phyloP scores from a whole-genome alignment of 2,888 invertebrate genomes.

The Hirtodrosophila duncani region DNA sequence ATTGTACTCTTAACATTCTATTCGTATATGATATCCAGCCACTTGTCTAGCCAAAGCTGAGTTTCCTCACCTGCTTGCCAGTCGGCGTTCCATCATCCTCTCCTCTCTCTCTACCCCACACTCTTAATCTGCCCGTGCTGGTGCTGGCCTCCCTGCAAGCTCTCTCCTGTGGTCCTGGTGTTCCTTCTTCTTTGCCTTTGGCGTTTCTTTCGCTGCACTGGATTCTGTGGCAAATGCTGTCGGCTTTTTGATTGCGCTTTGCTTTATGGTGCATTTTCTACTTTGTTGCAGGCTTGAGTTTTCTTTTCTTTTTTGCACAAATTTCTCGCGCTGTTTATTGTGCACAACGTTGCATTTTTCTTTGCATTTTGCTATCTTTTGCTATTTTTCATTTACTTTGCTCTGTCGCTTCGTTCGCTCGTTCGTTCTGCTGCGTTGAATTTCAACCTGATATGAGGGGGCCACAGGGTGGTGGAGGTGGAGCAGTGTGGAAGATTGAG shows the following conservation, averaged over 20 bases:
- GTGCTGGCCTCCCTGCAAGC: no score
- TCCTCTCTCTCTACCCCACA: background rate
- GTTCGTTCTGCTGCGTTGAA: conserved; percentile 71
- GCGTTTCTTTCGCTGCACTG: conserved; percentile 21
- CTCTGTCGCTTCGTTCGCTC: conserved; percentile 47
- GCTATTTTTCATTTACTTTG: conserved; percentile 53
- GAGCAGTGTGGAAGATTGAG: conserved; percentile 48
- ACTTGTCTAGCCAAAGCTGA: conserved; percentile 27
- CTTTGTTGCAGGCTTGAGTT: no score
- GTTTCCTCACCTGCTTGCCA: background rate
- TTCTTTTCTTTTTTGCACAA: conserved; percentile 42
- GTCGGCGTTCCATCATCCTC: background rate
- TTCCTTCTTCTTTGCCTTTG: background rate
- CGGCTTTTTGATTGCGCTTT: conserved; percentile 10
- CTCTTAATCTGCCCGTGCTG: background rate
- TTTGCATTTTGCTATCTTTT: conserved; percentile 43
- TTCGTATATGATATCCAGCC: conserved; percentile 31
- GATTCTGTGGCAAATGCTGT: conserved; percentile 25
- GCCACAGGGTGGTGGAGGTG: background rate
- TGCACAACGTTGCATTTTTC: conserved; percentile 2
- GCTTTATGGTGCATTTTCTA: no score
- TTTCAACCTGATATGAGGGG: conserved; percentile 61
- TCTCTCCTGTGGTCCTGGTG: no score
- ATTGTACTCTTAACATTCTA: no score
- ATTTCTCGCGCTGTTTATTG: conserved; percentile 33